Evolutionary conservation across 2,113 vertebrate genomes (phyloP), one percentile per base, ranked within the genome.

Genomic region (Percina caprodes): DNA sequence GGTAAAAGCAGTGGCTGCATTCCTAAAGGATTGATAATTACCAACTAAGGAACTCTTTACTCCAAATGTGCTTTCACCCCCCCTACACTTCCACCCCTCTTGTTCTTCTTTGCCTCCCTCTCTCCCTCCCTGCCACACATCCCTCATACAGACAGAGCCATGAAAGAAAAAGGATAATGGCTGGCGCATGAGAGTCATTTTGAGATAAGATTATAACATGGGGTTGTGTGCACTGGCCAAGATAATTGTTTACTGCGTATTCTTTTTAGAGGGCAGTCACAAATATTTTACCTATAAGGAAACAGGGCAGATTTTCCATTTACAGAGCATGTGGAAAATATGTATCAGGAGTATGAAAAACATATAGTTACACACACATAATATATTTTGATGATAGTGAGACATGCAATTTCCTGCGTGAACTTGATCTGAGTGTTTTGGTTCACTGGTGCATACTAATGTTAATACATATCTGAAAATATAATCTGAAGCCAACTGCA

Each of bases 1-100:
- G 71, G 59, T 82, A 80, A 89, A 85, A 91, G 84, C 86, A 84
- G 86, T 59, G 74, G 76, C 89, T 72, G 76, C 94, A 95, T 95
- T 95, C 94, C 94, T 92, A 69, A 91, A 84, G 84, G 91, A 94
- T 92, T 92, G 88, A 95, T 94, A 93, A 95, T 95, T 94, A 92
- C 91, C 81, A 21, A 89, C 83, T 69, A 65, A 89, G 80, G 70
- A 92, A 88, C 88, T 91, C 79, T 74, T 91, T 86, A 86, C 76
- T 92, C 79, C 73, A 88, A 90, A 87, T 93, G 83, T 90, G 86
- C 72, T 88, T 89, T 88, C 74, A 69, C 56, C 74, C 83, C 65
- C 39, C 15, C 30, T 8, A 39, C 4, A 73, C 80, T 26, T 48
- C 45, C 23, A 2, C 63, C 39, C 30, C 35, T 67, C 54, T n/a